Evolutionary conservation across 2,888 invertebrate species (phyloP).

Genomic region (Bhutanitis thaidina): DNA sequence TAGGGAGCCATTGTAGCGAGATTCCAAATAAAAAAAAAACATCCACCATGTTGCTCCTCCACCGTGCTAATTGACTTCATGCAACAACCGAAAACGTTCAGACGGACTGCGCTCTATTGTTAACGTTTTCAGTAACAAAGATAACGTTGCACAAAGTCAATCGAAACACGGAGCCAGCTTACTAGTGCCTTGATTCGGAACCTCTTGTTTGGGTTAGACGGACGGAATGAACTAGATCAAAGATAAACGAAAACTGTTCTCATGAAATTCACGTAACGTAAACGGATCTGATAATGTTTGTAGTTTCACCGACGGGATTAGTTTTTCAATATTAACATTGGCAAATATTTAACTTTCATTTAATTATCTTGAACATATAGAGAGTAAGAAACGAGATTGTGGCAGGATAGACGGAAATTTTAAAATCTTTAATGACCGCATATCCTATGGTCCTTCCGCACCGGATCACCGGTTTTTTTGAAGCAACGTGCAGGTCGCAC

Average conservation of each 20-base stretch:
- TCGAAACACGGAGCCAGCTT: constrained; percentile 8
- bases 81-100: constrained; percentile 3
- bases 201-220: constrained; percentile 8
- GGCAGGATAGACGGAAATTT: too few relatives aligned
- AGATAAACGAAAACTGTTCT: constrained; percentile 11
- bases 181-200: constrained; percentile 11
- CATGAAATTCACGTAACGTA: constrained; percentile 4
- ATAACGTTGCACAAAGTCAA: constrained; percentile 19
- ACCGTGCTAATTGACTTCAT: constrained; percentile 19
- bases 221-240: constrained; percentile 8
- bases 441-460: too few relatives aligned
- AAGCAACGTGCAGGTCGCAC: too few relatives aligned
- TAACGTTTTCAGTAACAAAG: constrained; percentile 6
- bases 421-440: too few relatives aligned
- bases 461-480: too few relatives aligned
- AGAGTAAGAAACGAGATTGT: too few relatives aligned
- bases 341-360: too few relatives aligned
- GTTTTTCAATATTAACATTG: constrained; percentile 6
- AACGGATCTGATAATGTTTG: constrained; percentile 6
- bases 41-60: constrained; percentile 6
- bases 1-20: constrained; percentile 16
- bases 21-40: constrained; percentile 17
- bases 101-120: neutral
- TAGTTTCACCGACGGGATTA: constrained; percentile 1
- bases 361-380: too few relatives aligned